A percentile compares a stretch with the other conserved stretches of the same genome.
Evolutionary conservation across 1,140 invertebrate species (phyloP).

Genomic region (Tachypleus tridentatus): DNA sequence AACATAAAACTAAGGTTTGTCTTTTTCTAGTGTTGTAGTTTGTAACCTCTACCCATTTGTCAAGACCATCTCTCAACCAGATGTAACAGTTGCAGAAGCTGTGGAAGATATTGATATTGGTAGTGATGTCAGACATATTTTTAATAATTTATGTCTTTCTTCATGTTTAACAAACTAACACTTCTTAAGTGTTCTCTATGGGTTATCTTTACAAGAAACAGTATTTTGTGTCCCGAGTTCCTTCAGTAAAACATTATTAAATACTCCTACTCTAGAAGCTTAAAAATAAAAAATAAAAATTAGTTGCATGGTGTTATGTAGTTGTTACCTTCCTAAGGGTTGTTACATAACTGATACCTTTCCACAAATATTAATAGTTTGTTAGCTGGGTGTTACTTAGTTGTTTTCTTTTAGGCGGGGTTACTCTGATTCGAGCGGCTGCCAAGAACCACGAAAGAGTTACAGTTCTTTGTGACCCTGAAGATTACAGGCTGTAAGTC

Average conservation of each 20-base stretch:
- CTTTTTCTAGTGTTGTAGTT: constrained; percentile 62
- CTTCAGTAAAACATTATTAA: constrained; percentile 1
- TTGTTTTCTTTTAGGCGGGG: constrained; percentile 52
- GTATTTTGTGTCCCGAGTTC: constrained; percentile 1
- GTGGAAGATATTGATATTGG: constrained; percentile 61
- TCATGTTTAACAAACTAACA: too few species aligned
- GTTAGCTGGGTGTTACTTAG: too few species aligned
- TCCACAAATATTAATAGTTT: too few species aligned
- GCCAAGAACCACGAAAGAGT: constrained; percentile 96
- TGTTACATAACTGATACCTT: too few species aligned
- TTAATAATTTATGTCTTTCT: too few species aligned
- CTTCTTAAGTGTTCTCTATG: too few species aligned
- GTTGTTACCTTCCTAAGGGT: too few species aligned
- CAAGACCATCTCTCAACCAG: constrained; percentile 66
- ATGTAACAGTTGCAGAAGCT: constrained; percentile 73
- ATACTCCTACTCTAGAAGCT: neutral
- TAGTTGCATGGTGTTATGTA: too few species aligned
- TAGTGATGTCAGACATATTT: constrained; percentile 1
- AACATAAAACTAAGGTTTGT: too few species aligned
- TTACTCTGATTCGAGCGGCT: constrained; percentile 84
- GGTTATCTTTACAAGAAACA: too few species aligned
- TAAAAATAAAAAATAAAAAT: too few species aligned
- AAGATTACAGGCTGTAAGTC: constrained; percentile 53
- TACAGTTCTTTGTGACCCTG: constrained; percentile 84
- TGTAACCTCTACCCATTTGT: constrained; percentile 97